A percentile compares a stretch with the other conserved stretches of the same genome.
These are phyloP conservation scores for Yponomeuta plumbellus DNA, from an alignment of 2,888 invertebrate species.

Conservation along the genomic window DNA sequence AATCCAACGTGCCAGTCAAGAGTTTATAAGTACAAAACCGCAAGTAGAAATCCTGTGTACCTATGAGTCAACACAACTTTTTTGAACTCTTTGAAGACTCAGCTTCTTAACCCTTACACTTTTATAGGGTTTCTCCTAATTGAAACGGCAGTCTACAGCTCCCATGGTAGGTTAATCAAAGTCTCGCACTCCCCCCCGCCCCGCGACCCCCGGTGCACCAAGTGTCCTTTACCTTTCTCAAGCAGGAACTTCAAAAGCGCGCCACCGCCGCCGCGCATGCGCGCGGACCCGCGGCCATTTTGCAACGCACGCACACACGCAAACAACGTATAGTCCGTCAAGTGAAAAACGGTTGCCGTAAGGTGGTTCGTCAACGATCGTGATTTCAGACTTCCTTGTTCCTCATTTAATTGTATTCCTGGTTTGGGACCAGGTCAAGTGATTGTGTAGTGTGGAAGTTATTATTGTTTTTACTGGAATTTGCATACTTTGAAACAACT, in stretches of 20 bases:
- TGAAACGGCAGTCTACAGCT: neutral
- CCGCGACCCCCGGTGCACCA: conserved; percentile 18
- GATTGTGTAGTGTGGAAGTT: no score
- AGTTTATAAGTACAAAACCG: no score
- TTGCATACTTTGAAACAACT: no score
- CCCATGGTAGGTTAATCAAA: conserved; percentile 3
- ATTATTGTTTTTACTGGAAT: no score
- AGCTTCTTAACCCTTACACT: neutral
- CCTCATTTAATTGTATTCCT: neutral
- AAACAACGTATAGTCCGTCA: conserved; percentile 23
- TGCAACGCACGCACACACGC: conserved; percentile 45
- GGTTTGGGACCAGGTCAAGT: no score
- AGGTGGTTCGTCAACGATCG: neutral
- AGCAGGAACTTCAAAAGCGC: conserved; percentile 64
- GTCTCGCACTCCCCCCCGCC: neutral
- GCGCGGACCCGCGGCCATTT: conserved; percentile 59
- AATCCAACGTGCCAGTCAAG: no score
- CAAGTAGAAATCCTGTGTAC: neutral
- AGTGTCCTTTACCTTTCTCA: conserved; percentile 67
- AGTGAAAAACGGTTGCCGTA: neutral
- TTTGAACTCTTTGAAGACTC: neutral
- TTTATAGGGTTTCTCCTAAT: neutral
- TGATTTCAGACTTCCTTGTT: neutral
- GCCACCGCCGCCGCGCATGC: conserved; percentile 54
- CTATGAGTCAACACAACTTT: neutral